Evolutionary conservation across 2,888 invertebrate species (phyloP).

Genomic region (Calliopum simillimum): DNA sequence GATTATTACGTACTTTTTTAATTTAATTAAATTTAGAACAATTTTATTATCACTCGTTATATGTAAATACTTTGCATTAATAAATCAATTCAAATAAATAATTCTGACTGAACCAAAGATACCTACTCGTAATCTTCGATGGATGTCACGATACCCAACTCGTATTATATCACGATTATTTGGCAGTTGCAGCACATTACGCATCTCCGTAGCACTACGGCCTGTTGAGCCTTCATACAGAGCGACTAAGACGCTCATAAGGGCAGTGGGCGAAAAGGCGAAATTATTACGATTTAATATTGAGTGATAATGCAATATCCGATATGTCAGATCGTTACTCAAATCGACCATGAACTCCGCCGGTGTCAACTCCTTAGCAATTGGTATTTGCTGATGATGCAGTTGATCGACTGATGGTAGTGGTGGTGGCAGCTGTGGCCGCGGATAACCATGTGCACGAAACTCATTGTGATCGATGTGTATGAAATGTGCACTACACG

Average conservation of each 20-base stretch:
- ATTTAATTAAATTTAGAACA: too few relatives aligned
- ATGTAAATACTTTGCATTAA: too few relatives aligned
- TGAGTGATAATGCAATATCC: slow-evolving; percentile 78
- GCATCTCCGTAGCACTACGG: slow-evolving; percentile 78
- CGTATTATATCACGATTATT: slow-evolving; percentile 79
- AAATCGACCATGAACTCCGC: slow-evolving; percentile 83
- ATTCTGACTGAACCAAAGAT: not conserved
- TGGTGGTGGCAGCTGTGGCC: slow-evolving; percentile 48
- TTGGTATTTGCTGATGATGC: slow-evolving; percentile 49
- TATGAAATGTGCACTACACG: slow-evolving; percentile 53
- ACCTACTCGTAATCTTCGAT: slow-evolving; percentile 82
- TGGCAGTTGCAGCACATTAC: slow-evolving; percentile 77
- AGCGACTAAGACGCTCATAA: slow-evolving; percentile 83
- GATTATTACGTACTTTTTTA: too few relatives aligned
- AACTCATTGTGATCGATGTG: slow-evolving; percentile 60
- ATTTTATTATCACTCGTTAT: too few relatives aligned
- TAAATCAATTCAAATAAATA: too few relatives aligned
- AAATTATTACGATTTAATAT: slow-evolving; percentile 82
- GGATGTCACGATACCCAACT: slow-evolving; percentile 85
- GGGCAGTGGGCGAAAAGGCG: slow-evolving; percentile 86
- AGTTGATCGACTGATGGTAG: slow-evolving; percentile 47
- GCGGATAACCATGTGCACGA: slow-evolving; percentile 53
- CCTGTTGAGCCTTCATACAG: slow-evolving; percentile 83
- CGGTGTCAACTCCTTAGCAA: slow-evolving; percentile 68
- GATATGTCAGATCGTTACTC: slow-evolving; percentile 79